Conservation (phyloP, 2,797 vertebrate species). For the Danionella dracula region DNA sequence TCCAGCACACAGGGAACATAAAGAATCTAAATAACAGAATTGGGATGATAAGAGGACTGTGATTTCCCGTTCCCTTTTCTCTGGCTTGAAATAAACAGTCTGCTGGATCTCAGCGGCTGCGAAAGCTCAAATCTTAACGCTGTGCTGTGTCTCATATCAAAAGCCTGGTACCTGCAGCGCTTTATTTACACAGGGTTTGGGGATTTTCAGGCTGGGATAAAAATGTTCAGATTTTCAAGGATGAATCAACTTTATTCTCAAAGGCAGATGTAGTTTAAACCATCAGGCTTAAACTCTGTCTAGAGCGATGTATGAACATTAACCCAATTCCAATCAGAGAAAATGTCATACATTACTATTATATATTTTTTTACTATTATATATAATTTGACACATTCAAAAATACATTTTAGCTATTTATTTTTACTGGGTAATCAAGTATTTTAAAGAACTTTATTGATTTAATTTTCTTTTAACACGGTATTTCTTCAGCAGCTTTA, state of each 20-base stretch:
- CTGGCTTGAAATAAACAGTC: constrained; percentile 57
- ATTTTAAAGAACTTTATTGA: too few relatives aligned
- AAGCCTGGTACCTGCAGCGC: constrained; percentile 66
- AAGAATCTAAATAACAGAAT: constrained; percentile 51
- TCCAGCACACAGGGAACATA: constrained; percentile 41
- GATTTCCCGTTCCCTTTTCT: constrained; percentile 40
- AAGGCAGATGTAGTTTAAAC: constrained; percentile 25
- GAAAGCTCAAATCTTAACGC: constrained; percentile 56
- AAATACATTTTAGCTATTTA: too few relatives aligned
- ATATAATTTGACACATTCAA: too few relatives aligned
- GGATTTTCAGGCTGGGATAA: constrained; percentile 50
- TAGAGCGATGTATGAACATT: not conserved
- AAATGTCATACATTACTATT: too few relatives aligned
- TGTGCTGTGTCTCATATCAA: constrained; percentile 53
- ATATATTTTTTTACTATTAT: too few relatives aligned
- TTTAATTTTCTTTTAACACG: too few relatives aligned
- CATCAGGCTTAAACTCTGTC: not conserved
- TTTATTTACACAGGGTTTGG: constrained; percentile 56
- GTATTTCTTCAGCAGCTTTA: too few relatives aligned
- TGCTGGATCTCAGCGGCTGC: constrained; percentile 52
- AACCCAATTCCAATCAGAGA: too few relatives aligned
- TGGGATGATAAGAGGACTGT: constrained; percentile 45
- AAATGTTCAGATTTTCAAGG: constrained; percentile 51
- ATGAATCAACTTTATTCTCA: constrained; percentile 22
- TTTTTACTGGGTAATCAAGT: too few relatives aligned